Percentiles rank a stretch among this genome's conserved stretches.
Evolutionary conservation across 1,140 invertebrate genomes (phyloP).

Genomic region (Zeugodacus cucurbitae): DNA sequence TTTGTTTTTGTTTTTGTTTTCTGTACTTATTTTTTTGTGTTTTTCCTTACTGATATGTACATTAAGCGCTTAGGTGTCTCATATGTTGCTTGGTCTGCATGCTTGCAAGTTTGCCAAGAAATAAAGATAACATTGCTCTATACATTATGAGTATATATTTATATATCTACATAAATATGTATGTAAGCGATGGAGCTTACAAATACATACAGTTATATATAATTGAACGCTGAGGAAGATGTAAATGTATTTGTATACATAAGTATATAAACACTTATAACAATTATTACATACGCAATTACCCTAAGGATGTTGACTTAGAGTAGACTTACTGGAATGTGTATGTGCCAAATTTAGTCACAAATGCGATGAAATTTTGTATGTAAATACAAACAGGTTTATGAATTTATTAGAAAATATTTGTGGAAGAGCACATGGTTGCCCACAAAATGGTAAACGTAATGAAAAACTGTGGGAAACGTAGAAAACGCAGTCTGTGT

Average conservation of each 20-base stretch:
- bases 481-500: not conserved
- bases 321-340: not conserved
- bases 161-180: not conserved
- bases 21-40: not conserved
- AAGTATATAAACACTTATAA: not conserved
- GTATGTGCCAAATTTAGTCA: not conserved
- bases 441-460: not conserved
- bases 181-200: not conserved
- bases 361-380: not conserved
- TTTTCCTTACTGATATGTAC: not conserved
- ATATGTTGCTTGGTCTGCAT: not conserved
- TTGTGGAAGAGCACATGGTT: not conserved
- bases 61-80: not conserved
- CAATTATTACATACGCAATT: not conserved
- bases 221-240: not conserved
- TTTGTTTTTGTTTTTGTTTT: not conserved
- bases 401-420: slow-evolving; percentile 2
- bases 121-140: not conserved
- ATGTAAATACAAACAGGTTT: not conserved
- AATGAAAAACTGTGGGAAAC: not conserved
- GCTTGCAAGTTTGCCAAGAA: not conserved
- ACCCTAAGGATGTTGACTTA: not conserved
- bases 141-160: not conserved
- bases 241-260: not conserved
- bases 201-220: not conserved